Base-by-base conservation (phyloP, 2,888 invertebrate species). In the Drosophila acutilabella region DNA sequence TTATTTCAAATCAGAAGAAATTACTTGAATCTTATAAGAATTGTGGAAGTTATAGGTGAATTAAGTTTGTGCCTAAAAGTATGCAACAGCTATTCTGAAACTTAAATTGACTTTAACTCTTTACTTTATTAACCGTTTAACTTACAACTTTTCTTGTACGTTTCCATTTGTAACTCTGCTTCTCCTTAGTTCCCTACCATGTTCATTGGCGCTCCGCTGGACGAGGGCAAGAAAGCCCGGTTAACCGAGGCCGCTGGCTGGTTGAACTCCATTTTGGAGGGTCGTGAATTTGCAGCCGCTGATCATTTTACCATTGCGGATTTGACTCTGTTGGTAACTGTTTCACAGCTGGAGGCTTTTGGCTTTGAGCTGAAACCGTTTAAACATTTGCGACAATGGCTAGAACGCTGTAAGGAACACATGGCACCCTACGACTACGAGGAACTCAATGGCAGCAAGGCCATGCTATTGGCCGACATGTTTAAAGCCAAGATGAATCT, bases 351-450 rank as follows among this genome's bases (percentile, higher is more conserved):
- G 40, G 91, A 94, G 90, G 93, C 93, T 6, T 93, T 93, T 44
- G 93, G 91, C n/a, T 93, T 94, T 68, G 94, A 95, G 64, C 83
- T 94, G 41, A 89, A 91, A 3, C 92, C 93, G 51, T 94, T 93
- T 76, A 92, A 93, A 38, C 93, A 94, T 60, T 82, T 95, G 7
- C 90, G 91, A 3, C 93, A 93, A 16, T 96, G 96, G 96, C 94
- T 94, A 73, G 93, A 94, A 54, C 93, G 94, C 70, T 94, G 94
- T 75, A 95, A 95, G 91, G 94, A 93, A 16, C 93, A 93, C 16
- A 91, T 96, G 88, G 94, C 94, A 47, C 94, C 94, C 2, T 95
- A 93, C 74, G 96, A 95, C 0, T 96, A 96, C 86, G 94, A 95
- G 83, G 92, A 95, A 74, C 93, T 95, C 30, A 95, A 95, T 78